phyloP scores from a whole-genome alignment of 2,113 vertebrate genomes.

The Peucedramus taeniatus region DNA sequence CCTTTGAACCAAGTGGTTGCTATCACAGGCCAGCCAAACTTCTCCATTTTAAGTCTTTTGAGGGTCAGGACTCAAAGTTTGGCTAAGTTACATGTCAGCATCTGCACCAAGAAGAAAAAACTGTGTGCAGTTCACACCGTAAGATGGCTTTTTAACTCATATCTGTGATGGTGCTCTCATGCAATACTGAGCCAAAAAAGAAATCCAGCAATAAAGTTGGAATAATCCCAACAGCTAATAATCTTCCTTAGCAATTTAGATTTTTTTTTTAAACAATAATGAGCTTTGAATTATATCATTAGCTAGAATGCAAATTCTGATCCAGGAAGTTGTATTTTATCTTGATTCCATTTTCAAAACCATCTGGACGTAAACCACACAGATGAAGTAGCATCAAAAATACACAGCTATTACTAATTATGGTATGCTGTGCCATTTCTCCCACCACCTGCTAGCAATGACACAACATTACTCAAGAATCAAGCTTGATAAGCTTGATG shows the following conservation, averaged over 20 bases:
- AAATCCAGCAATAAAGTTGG: neutral
- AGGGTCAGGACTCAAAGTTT: neutral
- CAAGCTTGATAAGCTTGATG: conserved; percentile 16
- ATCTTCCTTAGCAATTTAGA: neutral
- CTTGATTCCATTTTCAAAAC: conserved; percentile 10
- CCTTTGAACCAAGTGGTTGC: neutral
- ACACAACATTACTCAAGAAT: conserved; percentile 42
- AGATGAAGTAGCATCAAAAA: conserved; percentile 19
- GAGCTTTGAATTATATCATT: neutral
- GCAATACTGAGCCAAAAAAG: neutral
- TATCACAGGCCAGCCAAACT: neutral
- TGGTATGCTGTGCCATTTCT: neutral
- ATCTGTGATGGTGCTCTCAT: neutral
- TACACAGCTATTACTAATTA: neutral
- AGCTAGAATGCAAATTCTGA: neutral
- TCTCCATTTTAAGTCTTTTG: neutral
- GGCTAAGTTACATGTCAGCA: neutral
- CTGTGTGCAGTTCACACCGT: fast-evolving
- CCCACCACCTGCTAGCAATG: conserved; percentile 17
- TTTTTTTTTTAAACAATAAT: neutral
- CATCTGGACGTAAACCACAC: neutral
- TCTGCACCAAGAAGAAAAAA: neutral
- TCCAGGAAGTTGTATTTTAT: conserved; percentile 5
- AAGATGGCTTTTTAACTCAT: neutral
- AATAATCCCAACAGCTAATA: neutral